Evolutionary conservation across 2,113 vertebrate genomes (phyloP).

Genomic region (Etheostoma cragini): DNA sequence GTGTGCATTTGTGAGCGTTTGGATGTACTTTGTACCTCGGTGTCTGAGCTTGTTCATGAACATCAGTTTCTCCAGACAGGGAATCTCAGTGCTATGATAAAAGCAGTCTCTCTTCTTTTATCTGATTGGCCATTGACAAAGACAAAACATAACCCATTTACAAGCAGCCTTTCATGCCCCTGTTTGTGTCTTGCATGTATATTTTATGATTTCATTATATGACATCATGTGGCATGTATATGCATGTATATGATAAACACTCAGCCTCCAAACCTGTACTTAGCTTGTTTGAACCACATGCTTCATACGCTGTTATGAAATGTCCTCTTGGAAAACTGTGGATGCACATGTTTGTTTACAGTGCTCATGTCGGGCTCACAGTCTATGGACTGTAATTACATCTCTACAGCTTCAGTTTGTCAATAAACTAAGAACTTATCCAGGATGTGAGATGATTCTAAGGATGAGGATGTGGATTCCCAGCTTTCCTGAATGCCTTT

Average conservation of each 20-base stretch:
- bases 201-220: constrained; percentile 18
- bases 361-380: neutral
- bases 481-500: constrained; percentile 19
- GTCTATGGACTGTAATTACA: constrained; percentile 28
- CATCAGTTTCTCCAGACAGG: constrained; percentile 10
- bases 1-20: constrained; percentile 42
- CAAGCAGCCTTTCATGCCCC: neutral
- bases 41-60: constrained; percentile 19
- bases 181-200: neutral
- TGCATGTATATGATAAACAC: constrained; percentile 31
- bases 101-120: constrained; percentile 42
- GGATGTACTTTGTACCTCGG: neutral
- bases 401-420: constrained; percentile 24
- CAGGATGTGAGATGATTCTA: constrained; percentile 23
- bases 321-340: constrained; percentile 2
- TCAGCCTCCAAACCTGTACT: constrained; percentile 35
- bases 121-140: constrained; percentile 48
- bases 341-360: constrained; percentile 14
- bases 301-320: neutral
- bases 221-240: constrained; percentile 7
- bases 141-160: constrained; percentile 41
- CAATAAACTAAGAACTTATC: constrained; percentile 14
- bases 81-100: constrained; percentile 10
- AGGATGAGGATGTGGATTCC: constrained; percentile 19
- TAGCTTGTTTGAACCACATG: constrained; percentile 39